Evolutionary conservation across 2,888 invertebrate genomes (phyloP).

Genomic region (Eubasilissa splendida): DNA sequence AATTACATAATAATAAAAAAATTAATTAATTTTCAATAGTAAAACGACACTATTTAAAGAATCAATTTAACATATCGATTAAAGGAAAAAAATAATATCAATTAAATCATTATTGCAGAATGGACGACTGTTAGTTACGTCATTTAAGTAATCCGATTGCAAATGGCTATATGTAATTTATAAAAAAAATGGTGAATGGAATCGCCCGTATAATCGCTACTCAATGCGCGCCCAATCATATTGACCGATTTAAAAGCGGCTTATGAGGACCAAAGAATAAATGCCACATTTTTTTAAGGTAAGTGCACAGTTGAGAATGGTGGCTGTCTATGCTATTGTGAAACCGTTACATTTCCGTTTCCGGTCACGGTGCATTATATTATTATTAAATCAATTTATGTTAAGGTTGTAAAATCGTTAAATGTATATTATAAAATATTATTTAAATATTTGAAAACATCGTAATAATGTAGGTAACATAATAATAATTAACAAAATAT

Average conservation of each 20-base stretch:
- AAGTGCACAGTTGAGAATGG: not conserved
- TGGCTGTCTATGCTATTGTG: not conserved
- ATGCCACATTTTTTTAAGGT: not conserved
- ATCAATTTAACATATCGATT: not conserved
- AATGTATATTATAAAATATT: too few relatives aligned
- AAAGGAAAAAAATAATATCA: too few relatives aligned
- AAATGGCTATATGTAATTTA: slow-evolving; percentile 6
- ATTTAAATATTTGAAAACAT: too few relatives aligned
- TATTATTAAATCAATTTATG: too few relatives aligned
- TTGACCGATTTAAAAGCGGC: slow-evolving; percentile 28
- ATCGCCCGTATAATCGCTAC: slow-evolving; percentile 25
- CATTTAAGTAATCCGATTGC: slow-evolving; percentile 33
- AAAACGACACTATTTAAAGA: not conserved
- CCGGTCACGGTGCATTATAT: not conserved
- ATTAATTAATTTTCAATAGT: not conserved
- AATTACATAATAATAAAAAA: not conserved
- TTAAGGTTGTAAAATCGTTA: too few relatives aligned
- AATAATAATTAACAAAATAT: too few relatives aligned
- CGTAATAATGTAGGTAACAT: too few relatives aligned
- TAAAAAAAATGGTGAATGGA: slow-evolving; percentile 1
- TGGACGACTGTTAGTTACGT: slow-evolving; percentile 3
- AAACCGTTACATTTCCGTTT: slow-evolving; percentile 13
- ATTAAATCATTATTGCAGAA: not conserved
- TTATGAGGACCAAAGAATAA: slow-evolving; percentile 24
- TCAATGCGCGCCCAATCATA: slow-evolving; percentile 13